Evolutionary conservation across 2,113 vertebrate genomes (phyloP), one percentile per base, ranked within the genome.

Genomic region (Pavo muticus): DNA sequence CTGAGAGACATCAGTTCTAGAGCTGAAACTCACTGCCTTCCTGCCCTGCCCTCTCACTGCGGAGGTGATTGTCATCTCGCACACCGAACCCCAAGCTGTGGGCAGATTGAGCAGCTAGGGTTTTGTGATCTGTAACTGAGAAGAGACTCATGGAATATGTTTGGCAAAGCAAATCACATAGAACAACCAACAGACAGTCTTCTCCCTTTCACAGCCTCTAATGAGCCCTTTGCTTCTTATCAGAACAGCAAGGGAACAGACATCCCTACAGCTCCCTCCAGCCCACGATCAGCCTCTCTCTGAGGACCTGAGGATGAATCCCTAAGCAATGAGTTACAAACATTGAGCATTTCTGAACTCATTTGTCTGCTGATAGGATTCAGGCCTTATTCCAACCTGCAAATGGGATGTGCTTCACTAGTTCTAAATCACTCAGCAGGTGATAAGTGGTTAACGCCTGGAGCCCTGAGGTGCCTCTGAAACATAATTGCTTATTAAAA

Each of bases 401-500:
- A 96, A 83, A 90, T 61, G 73, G 72, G 74, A 48, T 88, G 30
- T 87, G 88, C 88, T 93, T 89, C 80, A 52, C 79, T 81, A 39
- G 88, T 69, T 96, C 75, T 94, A 90, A 88, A 90, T 79, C 64
- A 86, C 69, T 93, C 87, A 86, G 83, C 79, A 94, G 70, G 81
- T 86, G 92, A 96, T 91, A 95, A 96, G 91, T 95, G 87, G 79
- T 89, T 87, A 94, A 86, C 1, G 65, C 85, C 76, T 52, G 85
- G 78, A 95, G 79, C 95, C 74, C 70, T 76, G 60, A 94, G 81
- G 59, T 95, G 90, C 64, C 94, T 97, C 93, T 91, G 91, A 91
- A 96, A 84, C 69, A 60, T 71, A 88, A 93, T 84, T 94, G 84
- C 83, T 95, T 95, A 95, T 95, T 94, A 91, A 96, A 91, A 95